Evolutionary conservation across 2,888 invertebrate genomes (phyloP).

Genomic region (Stictocephala bisonia): DNA sequence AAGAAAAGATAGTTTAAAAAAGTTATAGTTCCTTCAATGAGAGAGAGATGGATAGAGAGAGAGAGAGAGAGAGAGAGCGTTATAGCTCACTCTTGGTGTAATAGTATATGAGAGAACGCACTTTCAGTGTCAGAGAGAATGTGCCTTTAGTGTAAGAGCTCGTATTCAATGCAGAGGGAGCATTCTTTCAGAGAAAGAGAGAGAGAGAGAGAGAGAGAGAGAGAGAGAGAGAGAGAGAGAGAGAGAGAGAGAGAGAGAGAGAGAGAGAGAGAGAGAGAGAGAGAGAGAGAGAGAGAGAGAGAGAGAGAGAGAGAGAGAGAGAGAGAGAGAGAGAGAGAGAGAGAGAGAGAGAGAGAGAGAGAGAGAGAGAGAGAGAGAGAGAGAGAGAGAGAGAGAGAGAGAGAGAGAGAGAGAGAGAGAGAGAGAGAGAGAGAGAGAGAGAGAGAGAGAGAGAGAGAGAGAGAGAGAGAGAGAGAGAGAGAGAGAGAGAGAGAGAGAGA

Average conservation of each 20-base stretch:
- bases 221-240: constrained; percentile 13
- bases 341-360: neutral
- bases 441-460: neutral
- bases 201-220: constrained; percentile 13
- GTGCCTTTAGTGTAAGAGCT: too few relatives aligned
- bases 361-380: neutral
- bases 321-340: neutral
- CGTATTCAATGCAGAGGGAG: too few relatives aligned
- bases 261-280: neutral
- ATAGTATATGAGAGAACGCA: too few relatives aligned
- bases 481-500: neutral
- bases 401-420: neutral
- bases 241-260: constrained; percentile 6
- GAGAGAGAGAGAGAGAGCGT: too few relatives aligned
- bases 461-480: neutral
- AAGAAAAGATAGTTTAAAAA: too few relatives aligned
- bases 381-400: neutral
- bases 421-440: neutral
- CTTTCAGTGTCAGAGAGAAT: too few relatives aligned
- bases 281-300: neutral
- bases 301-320: neutral
- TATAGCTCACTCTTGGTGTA: too few relatives aligned
- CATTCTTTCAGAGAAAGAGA: neutral
- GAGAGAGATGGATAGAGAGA: too few relatives aligned
- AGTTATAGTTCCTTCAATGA: too few relatives aligned